Conservation (phyloP, 2,888 invertebrate species). For the Diplolepis rosae region DNA sequence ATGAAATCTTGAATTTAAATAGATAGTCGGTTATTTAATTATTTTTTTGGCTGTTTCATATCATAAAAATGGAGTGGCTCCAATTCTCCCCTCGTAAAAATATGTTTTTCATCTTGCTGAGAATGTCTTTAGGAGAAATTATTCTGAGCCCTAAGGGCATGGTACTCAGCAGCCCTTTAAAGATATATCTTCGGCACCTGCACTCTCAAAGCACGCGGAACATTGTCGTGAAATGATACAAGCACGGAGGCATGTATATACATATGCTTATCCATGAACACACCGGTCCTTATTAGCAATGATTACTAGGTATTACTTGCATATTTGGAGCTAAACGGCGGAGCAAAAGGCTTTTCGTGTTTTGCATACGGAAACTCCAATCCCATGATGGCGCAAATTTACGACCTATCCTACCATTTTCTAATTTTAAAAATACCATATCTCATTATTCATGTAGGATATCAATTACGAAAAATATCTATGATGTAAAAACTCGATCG, state of each 20-base stretch:
- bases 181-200: constrained; percentile 40
- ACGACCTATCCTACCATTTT: background rate
- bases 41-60: too few species aligned
- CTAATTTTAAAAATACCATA: constrained; percentile 15
- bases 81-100: background rate
- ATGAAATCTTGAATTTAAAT: too few species aligned
- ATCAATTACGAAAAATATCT: too few species aligned
- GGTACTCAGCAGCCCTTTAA: constrained; percentile 14
- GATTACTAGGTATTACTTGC: constrained; percentile 66
- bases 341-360: constrained; percentile 55
- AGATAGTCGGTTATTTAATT: too few species aligned
- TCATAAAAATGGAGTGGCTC: too few species aligned
- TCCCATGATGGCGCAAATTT: constrained; percentile 41
- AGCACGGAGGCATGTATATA: constrained; percentile 34
- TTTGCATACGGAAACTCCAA: constrained; percentile 57
- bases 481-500: too few species aligned
- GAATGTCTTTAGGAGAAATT: constrained; percentile 20
- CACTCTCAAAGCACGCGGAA: constrained; percentile 36
- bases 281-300: constrained; percentile 59
- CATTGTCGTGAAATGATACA: constrained; percentile 44
- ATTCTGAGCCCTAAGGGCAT: background rate
- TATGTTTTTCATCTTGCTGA: background rate
- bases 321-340: constrained; percentile 66
- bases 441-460: too few species aligned
- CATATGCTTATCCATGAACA: constrained; percentile 16